Conservation (phyloP, 23 tunicate genomes). For the Aplidium turbinatum region DNA sequence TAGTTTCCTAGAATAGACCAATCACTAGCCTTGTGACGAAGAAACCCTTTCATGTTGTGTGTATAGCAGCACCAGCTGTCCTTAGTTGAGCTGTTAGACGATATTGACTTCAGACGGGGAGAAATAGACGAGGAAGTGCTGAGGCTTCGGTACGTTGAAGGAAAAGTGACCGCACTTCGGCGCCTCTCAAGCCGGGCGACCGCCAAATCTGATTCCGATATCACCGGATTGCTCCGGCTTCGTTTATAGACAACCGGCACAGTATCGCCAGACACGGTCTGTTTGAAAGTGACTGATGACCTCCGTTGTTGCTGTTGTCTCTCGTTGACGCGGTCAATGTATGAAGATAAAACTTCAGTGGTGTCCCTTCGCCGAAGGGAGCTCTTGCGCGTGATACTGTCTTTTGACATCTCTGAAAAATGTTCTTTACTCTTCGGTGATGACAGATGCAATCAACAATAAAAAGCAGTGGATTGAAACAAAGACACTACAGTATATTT, state of each 20-base stretch:
- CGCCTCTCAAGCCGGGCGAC: conserved; percentile 66
- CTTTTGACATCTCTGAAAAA: too few species aligned
- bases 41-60: neutral
- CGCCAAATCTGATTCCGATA: conserved; percentile 21
- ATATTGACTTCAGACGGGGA: too few species aligned
- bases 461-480: too few species aligned
- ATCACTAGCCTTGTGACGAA: conserved; percentile 2
- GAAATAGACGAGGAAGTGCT: neutral
- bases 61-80: conserved; percentile 46
- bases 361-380: conserved; percentile 26
- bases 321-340: conserved; percentile 11
- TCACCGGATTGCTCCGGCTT: conserved; percentile 53
- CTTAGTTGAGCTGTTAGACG: conserved; percentile 26
- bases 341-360: conserved; percentile 5
- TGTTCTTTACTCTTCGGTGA: too few species aligned
- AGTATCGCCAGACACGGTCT: conserved; percentile 27
- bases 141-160: conserved; percentile 71
- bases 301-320: conserved; percentile 10
- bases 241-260: conserved; percentile 47
- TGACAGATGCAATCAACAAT: too few species aligned
- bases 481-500: too few species aligned
- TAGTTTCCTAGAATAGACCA: conserved; percentile 52
- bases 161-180: conserved; percentile 91
- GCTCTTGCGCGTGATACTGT: too few species aligned
- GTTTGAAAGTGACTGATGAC: conserved; percentile 10